Percentiles rank a stretch among this genome's conserved stretches.
phyloP scores from a whole-genome alignment of 2,888 invertebrate genomes.

The Himalopsyche tibetana region DNA sequence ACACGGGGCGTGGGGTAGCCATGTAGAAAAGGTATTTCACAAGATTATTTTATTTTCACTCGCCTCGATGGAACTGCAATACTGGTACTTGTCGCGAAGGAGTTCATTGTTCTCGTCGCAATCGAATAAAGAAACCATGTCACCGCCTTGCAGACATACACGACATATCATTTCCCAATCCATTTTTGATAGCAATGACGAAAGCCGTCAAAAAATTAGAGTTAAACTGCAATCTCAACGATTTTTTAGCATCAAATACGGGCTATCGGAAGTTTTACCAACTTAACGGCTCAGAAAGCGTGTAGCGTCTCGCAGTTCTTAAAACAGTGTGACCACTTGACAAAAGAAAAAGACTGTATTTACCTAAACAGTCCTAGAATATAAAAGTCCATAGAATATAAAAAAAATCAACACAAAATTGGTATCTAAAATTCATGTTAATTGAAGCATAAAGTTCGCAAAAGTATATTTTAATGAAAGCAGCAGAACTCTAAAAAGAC shows the following conservation, averaged over 20 bases:
- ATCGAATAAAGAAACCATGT: conserved; percentile 77
- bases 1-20: conserved; percentile 74
- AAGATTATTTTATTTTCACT: conserved; percentile 69
- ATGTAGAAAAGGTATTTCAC: conserved; percentile 74
- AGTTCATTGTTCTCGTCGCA: conserved; percentile 78
- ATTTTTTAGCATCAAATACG: conserved; percentile 46
- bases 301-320: conserved; percentile 22
- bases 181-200: conserved; percentile 69
- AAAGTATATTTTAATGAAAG: no score
- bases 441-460: no score
- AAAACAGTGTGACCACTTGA: background rate
- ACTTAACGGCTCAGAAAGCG: background rate
- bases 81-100: conserved; percentile 75
- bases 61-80: conserved; percentile 76
- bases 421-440: no score
- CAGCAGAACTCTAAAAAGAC: no score
- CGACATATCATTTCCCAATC: conserved; percentile 78
- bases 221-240: conserved; percentile 45
- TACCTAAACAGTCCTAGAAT: no score
- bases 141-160: conserved; percentile 74
- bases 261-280: conserved; percentile 38
- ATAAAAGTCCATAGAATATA: no score
- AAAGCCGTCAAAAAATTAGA: conserved; percentile 4
- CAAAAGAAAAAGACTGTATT: background rate
- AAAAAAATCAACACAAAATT: no score